phyloP scores from a whole-genome alignment of 2,113 vertebrate species.

The Pygoscelis adeliae region DNA sequence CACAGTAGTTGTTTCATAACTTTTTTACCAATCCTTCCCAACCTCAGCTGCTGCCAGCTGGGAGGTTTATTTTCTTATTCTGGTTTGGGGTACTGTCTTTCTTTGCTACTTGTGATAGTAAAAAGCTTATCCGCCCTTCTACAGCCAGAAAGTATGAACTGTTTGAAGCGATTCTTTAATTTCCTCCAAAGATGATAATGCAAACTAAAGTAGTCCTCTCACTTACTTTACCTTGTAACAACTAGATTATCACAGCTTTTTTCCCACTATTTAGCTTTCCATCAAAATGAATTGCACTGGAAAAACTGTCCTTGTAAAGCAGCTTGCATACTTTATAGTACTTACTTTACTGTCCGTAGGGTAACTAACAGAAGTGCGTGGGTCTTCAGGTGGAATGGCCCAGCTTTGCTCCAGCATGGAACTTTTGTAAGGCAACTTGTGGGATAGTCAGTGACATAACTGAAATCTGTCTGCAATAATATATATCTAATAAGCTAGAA shows the following conservation, averaged over 20 bases:
- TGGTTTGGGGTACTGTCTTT: slow-evolving; percentile 11
- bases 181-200: background rate
- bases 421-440: background rate
- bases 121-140: background rate
- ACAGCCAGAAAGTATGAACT: background rate
- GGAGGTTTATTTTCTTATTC: slow-evolving; percentile 41
- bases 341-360: background rate
- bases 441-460: background rate
- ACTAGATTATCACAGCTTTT: background rate
- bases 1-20: slow-evolving; percentile 10
- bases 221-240: background rate
- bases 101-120: background rate
- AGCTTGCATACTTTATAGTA: background rate
- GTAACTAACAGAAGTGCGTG: rapidly evolving
- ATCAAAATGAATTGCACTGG: background rate
- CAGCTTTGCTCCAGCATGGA: background rate
- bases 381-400: background rate
- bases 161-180: background rate
- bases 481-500: background rate
- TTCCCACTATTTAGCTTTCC: background rate
- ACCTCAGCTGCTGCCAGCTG: background rate
- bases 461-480: background rate
- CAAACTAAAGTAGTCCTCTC: background rate
- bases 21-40: background rate
- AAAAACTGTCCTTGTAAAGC: background rate